These are phyloP conservation scores for Mola mola DNA, from an alignment of 2,113 vertebrate species.

Conservation along the genomic window DNA sequence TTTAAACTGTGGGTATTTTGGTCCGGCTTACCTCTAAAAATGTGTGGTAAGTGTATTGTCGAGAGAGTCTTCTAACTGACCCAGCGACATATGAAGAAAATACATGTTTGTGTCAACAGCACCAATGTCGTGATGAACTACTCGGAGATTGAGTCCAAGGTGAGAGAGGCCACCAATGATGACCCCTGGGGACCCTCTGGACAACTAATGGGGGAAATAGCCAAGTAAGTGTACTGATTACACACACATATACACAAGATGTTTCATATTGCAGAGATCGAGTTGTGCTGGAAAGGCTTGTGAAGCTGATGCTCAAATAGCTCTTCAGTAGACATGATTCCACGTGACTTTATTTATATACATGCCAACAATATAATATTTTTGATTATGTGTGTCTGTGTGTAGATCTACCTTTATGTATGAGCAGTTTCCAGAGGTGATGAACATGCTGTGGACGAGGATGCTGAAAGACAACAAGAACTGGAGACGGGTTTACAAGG, in stretches of 20 bases:
- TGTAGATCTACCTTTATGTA: conserved; percentile 97
- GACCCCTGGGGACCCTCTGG: conserved; percentile 99
- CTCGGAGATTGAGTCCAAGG: conserved; percentile 98
- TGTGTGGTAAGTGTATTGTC: no score
- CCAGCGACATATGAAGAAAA: no score
- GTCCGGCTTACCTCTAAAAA: no score
- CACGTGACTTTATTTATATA: neutral
- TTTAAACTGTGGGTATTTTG: no score
- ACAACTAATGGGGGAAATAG: conserved; percentile 99
- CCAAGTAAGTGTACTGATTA: conserved; percentile 85
- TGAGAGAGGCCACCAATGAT: conserved; percentile 99
- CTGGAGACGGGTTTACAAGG: conserved; percentile 99
- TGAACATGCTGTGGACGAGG: conserved; percentile 99
- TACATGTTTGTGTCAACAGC: conserved; percentile 71
- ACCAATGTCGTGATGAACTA: conserved; percentile 99
- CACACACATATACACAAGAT: no score
- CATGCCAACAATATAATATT: neutral
- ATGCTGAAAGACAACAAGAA: conserved; percentile 99
- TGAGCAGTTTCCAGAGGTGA: conserved; percentile 98
- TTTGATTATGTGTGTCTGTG: neutral
- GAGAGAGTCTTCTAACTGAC: no score
- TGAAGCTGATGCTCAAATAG: neutral
- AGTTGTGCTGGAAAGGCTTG: no score
- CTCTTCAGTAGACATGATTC: neutral
- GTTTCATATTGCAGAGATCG: neutral